These are phyloP conservation scores for Heliconius charithonia DNA, from an alignment of 2,888 invertebrate species.

Conservation along the genomic window DNA sequence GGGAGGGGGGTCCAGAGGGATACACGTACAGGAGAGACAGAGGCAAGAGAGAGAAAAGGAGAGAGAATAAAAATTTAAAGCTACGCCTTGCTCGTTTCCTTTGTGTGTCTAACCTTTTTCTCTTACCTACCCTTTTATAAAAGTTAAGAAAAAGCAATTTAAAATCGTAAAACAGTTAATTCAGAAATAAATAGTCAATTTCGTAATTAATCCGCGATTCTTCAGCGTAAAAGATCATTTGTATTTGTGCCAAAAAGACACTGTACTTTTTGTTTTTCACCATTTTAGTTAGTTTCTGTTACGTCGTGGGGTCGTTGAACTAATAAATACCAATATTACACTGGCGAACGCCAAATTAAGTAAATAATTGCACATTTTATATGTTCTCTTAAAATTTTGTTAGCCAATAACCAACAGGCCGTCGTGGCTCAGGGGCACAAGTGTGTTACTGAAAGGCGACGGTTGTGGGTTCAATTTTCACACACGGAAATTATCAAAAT, in stretches of 20 bases:
- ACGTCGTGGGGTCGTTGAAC: conserved; percentile 1
- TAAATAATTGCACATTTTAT: background rate
- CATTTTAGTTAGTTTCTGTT: background rate
- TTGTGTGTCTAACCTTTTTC: no score
- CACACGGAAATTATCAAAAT: background rate
- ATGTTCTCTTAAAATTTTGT: no score
- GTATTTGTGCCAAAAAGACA: conserved; percentile 12
- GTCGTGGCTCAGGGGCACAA: no score
- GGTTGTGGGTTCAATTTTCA: no score
- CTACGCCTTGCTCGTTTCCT: no score
- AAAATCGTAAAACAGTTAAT: background rate
- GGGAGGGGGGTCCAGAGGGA: no score
- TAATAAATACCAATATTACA: background rate
- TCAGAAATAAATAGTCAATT: background rate
- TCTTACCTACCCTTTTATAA: no score
- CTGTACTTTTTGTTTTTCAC: background rate
- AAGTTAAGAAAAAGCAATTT: background rate
- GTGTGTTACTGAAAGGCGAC: no score
- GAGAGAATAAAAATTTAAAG: no score
- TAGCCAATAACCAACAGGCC: no score
- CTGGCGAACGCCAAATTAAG: background rate
- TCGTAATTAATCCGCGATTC: background rate
- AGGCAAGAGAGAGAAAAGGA: no score
- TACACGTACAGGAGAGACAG: no score
- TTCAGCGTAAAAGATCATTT: background rate